A percentile compares a stretch with the other conserved stretches of the same genome.
These are phyloP conservation scores for Macaca mulatta DNA, from an alignment of 2,113 vertebrate species.

Conservation along the genomic window DNA sequence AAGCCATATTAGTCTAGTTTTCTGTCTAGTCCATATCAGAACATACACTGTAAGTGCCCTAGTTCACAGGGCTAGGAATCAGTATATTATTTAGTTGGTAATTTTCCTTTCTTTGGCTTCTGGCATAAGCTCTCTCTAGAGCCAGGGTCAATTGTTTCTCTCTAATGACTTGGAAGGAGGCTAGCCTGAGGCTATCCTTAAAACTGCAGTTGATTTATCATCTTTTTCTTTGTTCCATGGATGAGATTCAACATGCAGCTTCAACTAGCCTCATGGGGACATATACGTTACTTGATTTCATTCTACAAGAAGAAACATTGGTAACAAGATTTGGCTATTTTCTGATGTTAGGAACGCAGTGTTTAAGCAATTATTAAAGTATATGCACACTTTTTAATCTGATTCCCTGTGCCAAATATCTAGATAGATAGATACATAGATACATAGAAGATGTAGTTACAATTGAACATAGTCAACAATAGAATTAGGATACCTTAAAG, in stretches of 20 bases:
- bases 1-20: not conserved
- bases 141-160: slow-evolving; percentile 42
- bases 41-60: not conserved
- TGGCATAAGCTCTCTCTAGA: slow-evolving; percentile 37
- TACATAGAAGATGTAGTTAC: not conserved
- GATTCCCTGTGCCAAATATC: not conserved
- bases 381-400: slow-evolving; percentile 11
- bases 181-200: slow-evolving; percentile 46
- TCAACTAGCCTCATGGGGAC: slow-evolving; percentile 32
- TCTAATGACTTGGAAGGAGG: slow-evolving; percentile 45
- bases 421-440: not conserved
- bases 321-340: slow-evolving; percentile 36
- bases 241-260: slow-evolving; percentile 41
- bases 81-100: slow-evolving; percentile 14
- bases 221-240: slow-evolving; percentile 49
- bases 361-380: slow-evolving; percentile 53
- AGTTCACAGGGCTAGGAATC: not conserved
- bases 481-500: not conserved
- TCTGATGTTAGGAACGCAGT: slow-evolving; percentile 35
- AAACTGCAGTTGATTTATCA: slow-evolving; percentile 62
- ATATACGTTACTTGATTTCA: slow-evolving; percentile 42
- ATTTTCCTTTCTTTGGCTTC: slow-evolving; percentile 64
- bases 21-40: not conserved
- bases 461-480: not conserved
- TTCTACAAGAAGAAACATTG: slow-evolving; percentile 29